These are phyloP conservation scores for Hetaerina titia DNA, from an alignment of 2,888 invertebrate species.

Conservation along the genomic window DNA sequence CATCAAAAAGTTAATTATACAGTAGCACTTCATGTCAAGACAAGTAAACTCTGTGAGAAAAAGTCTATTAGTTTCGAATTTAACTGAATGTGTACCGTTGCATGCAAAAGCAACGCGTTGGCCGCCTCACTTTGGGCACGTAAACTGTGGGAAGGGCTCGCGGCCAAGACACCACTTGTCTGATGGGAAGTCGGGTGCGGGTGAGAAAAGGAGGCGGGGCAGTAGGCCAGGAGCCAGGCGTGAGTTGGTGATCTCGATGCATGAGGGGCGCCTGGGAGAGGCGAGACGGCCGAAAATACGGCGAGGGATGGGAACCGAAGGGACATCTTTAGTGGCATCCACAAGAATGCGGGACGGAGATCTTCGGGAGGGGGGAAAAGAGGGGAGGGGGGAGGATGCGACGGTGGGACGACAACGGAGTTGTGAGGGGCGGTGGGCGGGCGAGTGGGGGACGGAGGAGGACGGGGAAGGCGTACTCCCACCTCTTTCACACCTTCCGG, in stretches of 20 bases:
- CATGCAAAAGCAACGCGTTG: not conserved
- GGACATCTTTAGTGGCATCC: not conserved
- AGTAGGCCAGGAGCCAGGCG: constrained; percentile 47
- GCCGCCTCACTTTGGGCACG: constrained; percentile 19
- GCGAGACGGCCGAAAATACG: not conserved
- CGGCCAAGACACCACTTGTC: constrained; percentile 29
- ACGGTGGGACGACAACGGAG: not conserved
- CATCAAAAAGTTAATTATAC: too few relatives aligned
- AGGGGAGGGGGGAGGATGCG: not conserved
- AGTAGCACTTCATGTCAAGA: not conserved
- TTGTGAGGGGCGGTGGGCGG: not conserved
- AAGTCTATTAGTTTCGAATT: not conserved
- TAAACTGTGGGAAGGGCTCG: constrained; percentile 39
- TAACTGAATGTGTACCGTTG: not conserved
- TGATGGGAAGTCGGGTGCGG: not conserved
- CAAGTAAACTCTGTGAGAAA: not conserved
- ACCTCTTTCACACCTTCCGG: constrained; percentile 50
- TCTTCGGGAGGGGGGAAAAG: not conserved
- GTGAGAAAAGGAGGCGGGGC: not conserved
- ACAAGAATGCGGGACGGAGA: not conserved
- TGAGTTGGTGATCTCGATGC: constrained; percentile 43
- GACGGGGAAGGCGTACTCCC: not conserved
- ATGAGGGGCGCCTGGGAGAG: not conserved
- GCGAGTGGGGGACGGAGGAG: not conserved
- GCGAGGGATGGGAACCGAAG: not conserved